A percentile compares a stretch with the other conserved stretches of the same genome.
These are phyloP conservation scores for Seriola dumerili DNA, from an alignment of 2,113 vertebrate species.

Conservation along the genomic window DNA sequence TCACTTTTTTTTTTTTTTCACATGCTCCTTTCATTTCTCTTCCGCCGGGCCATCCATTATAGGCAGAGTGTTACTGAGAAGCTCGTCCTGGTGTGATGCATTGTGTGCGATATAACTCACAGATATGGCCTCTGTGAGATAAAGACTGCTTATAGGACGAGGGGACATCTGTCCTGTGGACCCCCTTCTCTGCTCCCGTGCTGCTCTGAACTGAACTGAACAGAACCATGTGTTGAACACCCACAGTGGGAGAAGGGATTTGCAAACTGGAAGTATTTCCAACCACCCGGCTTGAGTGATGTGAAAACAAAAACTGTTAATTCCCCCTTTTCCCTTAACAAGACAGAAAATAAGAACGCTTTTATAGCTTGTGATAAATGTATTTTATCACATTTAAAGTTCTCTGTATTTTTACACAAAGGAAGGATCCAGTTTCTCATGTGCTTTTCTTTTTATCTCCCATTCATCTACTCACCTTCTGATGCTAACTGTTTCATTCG, in stretches of 20 bases:
- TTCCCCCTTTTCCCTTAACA: neutral
- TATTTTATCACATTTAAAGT: slow-evolving; percentile 18
- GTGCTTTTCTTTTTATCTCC: slow-evolving; percentile 16
- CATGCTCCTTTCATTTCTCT: slow-evolving; percentile 27
- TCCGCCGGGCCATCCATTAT: slow-evolving; percentile 42
- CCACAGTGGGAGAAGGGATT: slow-evolving; percentile 11
- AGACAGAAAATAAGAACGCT: neutral
- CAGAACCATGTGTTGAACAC: slow-evolving; percentile 42
- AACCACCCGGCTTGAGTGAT: neutral
- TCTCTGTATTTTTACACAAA: slow-evolving; percentile 8
- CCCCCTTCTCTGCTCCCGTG: neutral
- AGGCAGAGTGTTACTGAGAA: slow-evolving; percentile 15
- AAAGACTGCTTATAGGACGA: slow-evolving; percentile 29
- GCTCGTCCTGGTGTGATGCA: slow-evolving; percentile 29
- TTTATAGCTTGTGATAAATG: neutral
- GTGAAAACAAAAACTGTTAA: neutral
- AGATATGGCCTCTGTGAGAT: slow-evolving; percentile 49
- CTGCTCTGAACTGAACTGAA: slow-evolving; percentile 35
- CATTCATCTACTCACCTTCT: slow-evolving; percentile 23
- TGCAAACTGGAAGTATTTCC: neutral
- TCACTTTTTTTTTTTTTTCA: neutral
- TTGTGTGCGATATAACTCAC: slow-evolving; percentile 47
- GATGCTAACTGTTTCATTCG: slow-evolving; percentile 58
- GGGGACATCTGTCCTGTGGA: slow-evolving; percentile 34
- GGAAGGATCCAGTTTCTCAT: slow-evolving; percentile 10